Evolutionary conservation across 2,797 vertebrate species (phyloP), one percentile per base, ranked within the genome.

Genomic region (Podarcis lilfordi): DNA sequence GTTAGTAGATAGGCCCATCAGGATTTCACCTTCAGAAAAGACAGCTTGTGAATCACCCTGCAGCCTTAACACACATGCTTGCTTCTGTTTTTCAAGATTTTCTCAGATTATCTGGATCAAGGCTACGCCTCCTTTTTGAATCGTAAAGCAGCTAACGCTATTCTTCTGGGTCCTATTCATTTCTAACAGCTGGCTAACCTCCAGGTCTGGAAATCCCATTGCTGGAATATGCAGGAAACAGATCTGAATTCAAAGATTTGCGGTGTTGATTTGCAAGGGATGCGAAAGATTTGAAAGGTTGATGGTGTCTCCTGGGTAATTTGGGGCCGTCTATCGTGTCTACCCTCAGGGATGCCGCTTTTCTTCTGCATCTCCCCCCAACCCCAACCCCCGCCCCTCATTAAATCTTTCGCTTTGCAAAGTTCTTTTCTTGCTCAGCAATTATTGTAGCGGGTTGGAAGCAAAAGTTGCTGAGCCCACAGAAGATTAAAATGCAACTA

Each of bases 401-500:
- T 86, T 79, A 10, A 71, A 89, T 71, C 15, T 80, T 91, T 93
- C 80, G 76, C 59, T 61, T 91, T 72, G 71, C 85, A 86, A n/a
- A 61, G 61, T 79, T 90, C 77, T 35, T 84, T 88, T 90, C 85
- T 88, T 85, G 86, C 45, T 84, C 72, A n/a, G 45, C 88, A 92
- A 93, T 55, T 90, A 87, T 81, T 91, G 69, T 75, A 82, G 91
- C 64, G 90, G 80, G 92, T 89, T 82, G 43, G 80, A 94, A 95
- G 94, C 78, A 94, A 72, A 74, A 86, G 80, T 61, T 64, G 80
- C 75, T 91, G 87, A 90, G 92, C 86, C 82, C 66, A 71, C 76
- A 89, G n/a, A 83, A 92, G 59, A 91, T 82, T 84, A 92, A 93
- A 88, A 78, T 32, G 79, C 94, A 91, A 93, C 89, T 64, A 84